phyloP scores from a whole-genome alignment of 2,797 vertebrate genomes.

The Ceryle rudis region DNA sequence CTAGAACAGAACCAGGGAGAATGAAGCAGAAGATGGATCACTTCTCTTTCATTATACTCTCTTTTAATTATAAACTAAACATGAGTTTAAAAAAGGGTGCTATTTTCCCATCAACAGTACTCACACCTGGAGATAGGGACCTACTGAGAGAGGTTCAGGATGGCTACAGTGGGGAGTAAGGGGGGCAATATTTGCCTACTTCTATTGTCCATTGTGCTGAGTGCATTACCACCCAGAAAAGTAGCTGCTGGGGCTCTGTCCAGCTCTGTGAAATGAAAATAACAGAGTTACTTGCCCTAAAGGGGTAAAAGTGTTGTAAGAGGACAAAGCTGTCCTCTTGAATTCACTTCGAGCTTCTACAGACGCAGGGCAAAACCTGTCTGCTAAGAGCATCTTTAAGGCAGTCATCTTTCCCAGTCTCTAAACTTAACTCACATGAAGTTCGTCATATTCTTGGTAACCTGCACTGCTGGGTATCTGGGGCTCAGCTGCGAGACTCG shows the following conservation, averaged over 20 bases:
- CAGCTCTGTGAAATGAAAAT: neutral
- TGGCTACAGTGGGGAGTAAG: neutral
- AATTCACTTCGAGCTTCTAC: neutral
- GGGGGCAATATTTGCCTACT: neutral
- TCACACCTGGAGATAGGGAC: neutral
- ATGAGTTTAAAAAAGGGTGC: neutral
- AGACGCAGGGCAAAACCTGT: neutral
- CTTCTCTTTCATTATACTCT: neutral
- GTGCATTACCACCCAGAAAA: neutral
- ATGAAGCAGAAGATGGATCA: neutral
- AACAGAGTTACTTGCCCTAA: neutral
- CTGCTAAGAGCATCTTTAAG: neutral
- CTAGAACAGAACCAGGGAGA: neutral
- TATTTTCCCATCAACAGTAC: neutral
- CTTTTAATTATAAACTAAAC: neutral
- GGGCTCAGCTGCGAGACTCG: neutral
- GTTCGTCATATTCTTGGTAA: neutral
- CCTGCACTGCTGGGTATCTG: neutral
- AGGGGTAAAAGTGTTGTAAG: neutral
- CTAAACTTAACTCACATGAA: neutral
- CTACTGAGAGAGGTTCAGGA: neutral
- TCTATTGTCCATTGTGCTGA: neutral
- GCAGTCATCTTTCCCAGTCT: neutral
- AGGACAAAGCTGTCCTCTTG: neutral
- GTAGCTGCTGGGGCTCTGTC: neutral